Conservation (phyloP, 2,888 invertebrate species). For the Cristatella mucedo region DNA sequence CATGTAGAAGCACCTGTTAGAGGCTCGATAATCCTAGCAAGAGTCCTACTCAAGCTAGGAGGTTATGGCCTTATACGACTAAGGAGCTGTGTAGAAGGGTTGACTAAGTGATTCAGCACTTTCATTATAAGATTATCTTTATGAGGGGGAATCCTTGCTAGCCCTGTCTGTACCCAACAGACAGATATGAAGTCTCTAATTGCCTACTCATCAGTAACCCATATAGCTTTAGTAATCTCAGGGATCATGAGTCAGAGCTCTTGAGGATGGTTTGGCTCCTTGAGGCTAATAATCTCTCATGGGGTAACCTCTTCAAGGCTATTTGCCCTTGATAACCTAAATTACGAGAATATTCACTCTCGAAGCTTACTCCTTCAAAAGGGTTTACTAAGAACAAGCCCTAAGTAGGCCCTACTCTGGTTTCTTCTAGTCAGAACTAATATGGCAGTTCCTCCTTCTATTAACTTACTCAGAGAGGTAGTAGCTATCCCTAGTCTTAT, state of each 20-base stretch:
- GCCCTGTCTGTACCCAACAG: conserved; percentile 52
- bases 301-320: conserved; percentile 39
- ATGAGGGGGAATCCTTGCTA: conserved; percentile 39
- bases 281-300: conserved; percentile 19
- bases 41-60: conserved; percentile 55
- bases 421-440: conserved; percentile 49
- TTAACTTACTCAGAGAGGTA: conserved; percentile 54
- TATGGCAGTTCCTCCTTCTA: conserved; percentile 52
- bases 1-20: conserved; percentile 59
- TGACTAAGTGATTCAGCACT: conserved; percentile 1
- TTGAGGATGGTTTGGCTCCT: conserved; percentile 14
- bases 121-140: conserved; percentile 12
- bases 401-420: conserved; percentile 47
- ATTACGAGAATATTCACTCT: conserved; percentile 17
- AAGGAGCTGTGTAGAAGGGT: conserved; percentile 31
- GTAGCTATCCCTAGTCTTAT: conserved; percentile 48
- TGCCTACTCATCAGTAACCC: conserved; percentile 57
- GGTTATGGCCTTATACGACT: conserved; percentile 52
- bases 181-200: conserved; percentile 55
- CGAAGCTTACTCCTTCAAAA: conserved; percentile 50
- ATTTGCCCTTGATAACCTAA: conserved; percentile 19
- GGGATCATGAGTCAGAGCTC: conserved; percentile 14
- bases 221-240: conserved; percentile 49
- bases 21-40: conserved; percentile 59
- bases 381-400: conserved; percentile 47